Evolutionary conservation across 92 coral and sea anemone genomes (phyloP).

Genomic region (Galaxea fascicularis): DNA sequence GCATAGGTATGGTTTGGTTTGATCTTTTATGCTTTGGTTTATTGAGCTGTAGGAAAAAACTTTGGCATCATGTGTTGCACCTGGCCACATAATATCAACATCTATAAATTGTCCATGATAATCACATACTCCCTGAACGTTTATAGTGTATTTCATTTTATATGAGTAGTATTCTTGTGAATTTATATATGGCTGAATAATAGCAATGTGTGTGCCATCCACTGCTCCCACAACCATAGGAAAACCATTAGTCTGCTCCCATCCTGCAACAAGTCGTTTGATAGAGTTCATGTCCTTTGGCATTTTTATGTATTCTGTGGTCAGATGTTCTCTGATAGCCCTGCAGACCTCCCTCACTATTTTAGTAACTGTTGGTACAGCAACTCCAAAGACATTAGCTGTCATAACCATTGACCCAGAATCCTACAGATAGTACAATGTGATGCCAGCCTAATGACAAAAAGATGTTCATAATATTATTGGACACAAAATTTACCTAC

Average conservation of each 20-base stretch:
- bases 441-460: slow-evolving; percentile 42
- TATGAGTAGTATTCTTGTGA: slow-evolving; percentile 6
- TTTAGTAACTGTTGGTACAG: slow-evolving; percentile 42
- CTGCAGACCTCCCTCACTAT: slow-evolving; percentile 54
- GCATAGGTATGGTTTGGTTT: slow-evolving; percentile 24
- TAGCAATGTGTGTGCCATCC: slow-evolving; percentile 12
- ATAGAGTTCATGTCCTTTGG: not conserved
- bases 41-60: slow-evolving; percentile 40
- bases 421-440: slow-evolving; percentile 66
- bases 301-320: slow-evolving; percentile 56
- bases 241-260: slow-evolving; percentile 11
- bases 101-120: not conserved
- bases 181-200: slow-evolving; percentile 1
- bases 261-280: not conserved
- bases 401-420: slow-evolving; percentile 67
- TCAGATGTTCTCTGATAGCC: slow-evolving; percentile 45
- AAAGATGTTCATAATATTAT: not conserved
- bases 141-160: slow-evolving; percentile 12
- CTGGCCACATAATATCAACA: slow-evolving; percentile 17
- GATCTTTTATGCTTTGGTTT: slow-evolving; percentile 24
- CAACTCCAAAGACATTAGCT: slow-evolving; percentile 69
- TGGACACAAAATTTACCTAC: too few relatives aligned
- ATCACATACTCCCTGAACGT: slow-evolving; percentile 12
- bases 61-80: slow-evolving; percentile 41
- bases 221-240: slow-evolving; percentile 18